Percentiles rank a stretch among this genome's conserved stretches.
phyloP scores from a whole-genome alignment of 2,888 invertebrate genomes.

The Apeira syringaria region DNA sequence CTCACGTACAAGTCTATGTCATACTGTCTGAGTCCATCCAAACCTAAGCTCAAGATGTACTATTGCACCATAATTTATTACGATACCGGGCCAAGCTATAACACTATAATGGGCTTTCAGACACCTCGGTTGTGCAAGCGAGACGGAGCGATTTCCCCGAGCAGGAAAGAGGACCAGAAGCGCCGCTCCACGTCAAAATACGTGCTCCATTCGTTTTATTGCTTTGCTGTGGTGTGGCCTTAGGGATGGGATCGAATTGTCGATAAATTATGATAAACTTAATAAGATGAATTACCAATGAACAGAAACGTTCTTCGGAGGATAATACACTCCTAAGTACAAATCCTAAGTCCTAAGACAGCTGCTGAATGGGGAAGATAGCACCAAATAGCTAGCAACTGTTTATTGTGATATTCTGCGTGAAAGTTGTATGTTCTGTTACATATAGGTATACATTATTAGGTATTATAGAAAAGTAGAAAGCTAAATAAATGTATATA shows the following conservation, averaged over 20 bases:
- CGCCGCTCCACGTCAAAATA: constrained; percentile 84
- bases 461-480: no score
- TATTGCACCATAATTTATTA: constrained; percentile 78
- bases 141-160: constrained; percentile 52
- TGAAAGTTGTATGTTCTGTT: no score
- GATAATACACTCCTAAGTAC: no score
- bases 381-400: no score
- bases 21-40: constrained; percentile 31
- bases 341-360: no score
- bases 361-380: no score
- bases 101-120: constrained; percentile 77
- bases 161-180: constrained; percentile 72
- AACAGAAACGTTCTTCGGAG: no score
- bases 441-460: no score
- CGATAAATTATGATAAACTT: constrained; percentile 39
- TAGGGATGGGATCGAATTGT: constrained; percentile 46
- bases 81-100: constrained; percentile 65
- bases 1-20: constrained; percentile 4
- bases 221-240: constrained; percentile 55
- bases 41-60: constrained; percentile 41
- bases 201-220: constrained; percentile 83
- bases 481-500: no score
- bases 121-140: constrained; percentile 65
- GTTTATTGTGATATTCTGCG: no score
- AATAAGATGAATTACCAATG: no score